Base-by-base conservation (phyloP, 2,888 invertebrate species). In the Drosophila prolongata region DNA sequence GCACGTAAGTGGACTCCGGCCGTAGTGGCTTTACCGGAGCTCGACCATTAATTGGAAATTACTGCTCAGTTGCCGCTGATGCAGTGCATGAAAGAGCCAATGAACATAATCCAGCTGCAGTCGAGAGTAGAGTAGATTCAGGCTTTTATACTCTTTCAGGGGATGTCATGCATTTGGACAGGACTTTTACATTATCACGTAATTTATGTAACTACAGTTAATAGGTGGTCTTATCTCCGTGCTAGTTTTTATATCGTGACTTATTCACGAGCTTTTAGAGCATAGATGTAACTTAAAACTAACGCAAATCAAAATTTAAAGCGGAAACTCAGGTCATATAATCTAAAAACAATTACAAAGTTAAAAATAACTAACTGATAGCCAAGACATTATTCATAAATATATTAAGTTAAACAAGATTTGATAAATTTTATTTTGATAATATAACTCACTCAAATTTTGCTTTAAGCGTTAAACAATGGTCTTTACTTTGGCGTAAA, bases 1-100 rank as follows among this genome's bases (percentile, higher is more conserved):
- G 89, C 88, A 71, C 59, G 86, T 83, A 60, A 82, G 88, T 83
- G 72, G n/a, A 64, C 14, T 52, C 50, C 44, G 9, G 5, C n/a
- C 14, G n/a, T 0, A 46, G 40, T 53, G 60, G 69, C 37, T 49
- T 42, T 66, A 27, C 24, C 40, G 16, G 38, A 46, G 47, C 30
- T 38, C 11, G 40, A 27, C 46, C 37, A 49, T 57, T 68, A 68
- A 67, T 68, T 43, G 66, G 49, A 56, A 67, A 37, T 68, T 68
- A 67, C 57, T 47, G 66, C 46, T 38, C 57, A 40, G 66, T 40
- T 38, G 14, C 42, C 69, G 14, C 40, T 66, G 56, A 56, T 14
- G 37, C 24, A 43, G 40, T 34, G 40, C 52, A 19, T 42, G 50
- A 9, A 24, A 38, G 35, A 40, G 49, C 47, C 62, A 42, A 40